phyloP scores from a whole-genome alignment of 2,113 vertebrate genomes.

The Ailurus styani region DNA sequence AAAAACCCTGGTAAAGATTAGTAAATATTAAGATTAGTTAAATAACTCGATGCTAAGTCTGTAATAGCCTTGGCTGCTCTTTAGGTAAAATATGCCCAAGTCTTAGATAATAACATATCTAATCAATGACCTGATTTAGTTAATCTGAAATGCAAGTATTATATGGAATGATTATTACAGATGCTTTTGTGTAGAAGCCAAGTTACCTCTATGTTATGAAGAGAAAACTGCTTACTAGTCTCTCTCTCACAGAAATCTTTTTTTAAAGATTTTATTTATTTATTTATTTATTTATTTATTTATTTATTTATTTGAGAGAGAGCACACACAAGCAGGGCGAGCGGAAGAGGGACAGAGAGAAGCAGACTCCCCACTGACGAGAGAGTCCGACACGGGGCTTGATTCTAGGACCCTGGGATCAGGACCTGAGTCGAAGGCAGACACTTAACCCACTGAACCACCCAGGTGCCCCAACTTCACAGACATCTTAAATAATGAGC shows the following conservation, averaged over 20 bases:
- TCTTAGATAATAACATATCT: not conserved
- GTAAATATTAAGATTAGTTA: not conserved
- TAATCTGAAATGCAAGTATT: not conserved
- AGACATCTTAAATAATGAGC: not conserved
- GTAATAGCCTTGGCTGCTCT: not conserved
- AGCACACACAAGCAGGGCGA: no score
- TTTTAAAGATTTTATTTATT: no score
- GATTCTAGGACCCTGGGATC: no score
- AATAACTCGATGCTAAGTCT: not conserved
- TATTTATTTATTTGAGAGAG: no score
- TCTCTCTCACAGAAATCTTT: not conserved
- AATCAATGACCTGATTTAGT: not conserved
- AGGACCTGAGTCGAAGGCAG: no score
- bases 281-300: no score
- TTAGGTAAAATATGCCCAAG: not conserved
- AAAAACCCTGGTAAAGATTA: not conserved
- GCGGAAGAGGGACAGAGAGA: no score
- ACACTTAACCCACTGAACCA: no score
- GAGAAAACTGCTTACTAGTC: not conserved
- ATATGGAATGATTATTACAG: not conserved
- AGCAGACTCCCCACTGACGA: no score
- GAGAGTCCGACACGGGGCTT: no score
- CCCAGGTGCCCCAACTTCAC: no score
- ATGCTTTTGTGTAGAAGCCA: not conserved
- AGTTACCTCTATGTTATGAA: not conserved